A percentile compares a stretch with the other conserved stretches of the same genome.
These are phyloP conservation scores for Aptenodytes forsteri DNA, from an alignment of 2,113 vertebrate species.

Conservation along the genomic window DNA sequence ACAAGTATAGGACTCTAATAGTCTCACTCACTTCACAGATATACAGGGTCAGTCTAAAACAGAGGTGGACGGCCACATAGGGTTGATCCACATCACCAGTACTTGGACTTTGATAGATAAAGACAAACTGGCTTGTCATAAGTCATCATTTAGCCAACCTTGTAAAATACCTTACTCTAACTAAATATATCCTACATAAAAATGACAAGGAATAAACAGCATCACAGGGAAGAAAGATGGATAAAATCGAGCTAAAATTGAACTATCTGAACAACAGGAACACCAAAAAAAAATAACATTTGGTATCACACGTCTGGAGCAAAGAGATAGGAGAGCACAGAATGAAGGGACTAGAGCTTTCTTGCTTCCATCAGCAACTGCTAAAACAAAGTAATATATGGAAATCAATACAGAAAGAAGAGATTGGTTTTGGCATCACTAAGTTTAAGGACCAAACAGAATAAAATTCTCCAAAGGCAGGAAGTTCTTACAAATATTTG, in stretches of 20 bases:
- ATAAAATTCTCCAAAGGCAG: neutral
- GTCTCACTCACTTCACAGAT: neutral
- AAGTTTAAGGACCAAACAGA: neutral
- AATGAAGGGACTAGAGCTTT: neutral
- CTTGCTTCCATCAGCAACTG: neutral
- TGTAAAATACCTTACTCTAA: neutral
- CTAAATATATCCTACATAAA: neutral
- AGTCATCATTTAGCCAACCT: neutral
- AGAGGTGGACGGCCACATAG: neutral
- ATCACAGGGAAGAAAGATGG: fast-evolving
- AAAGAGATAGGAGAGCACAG: neutral
- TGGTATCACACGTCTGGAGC: neutral
- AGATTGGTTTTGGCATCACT: neutral
- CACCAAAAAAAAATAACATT: neutral
- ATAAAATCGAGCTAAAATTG: neutral
- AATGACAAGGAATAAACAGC: neutral
- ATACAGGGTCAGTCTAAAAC: neutral
- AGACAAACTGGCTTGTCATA: neutral
- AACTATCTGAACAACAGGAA: neutral
- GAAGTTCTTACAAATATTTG: neutral
- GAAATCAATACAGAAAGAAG: neutral
- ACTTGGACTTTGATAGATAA: neutral
- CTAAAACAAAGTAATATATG: neutral
- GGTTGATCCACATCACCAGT: neutral
- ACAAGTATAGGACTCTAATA: neutral